phyloP scores from a whole-genome alignment of 2,797 vertebrate species.

The Dipus sagitta region DNA sequence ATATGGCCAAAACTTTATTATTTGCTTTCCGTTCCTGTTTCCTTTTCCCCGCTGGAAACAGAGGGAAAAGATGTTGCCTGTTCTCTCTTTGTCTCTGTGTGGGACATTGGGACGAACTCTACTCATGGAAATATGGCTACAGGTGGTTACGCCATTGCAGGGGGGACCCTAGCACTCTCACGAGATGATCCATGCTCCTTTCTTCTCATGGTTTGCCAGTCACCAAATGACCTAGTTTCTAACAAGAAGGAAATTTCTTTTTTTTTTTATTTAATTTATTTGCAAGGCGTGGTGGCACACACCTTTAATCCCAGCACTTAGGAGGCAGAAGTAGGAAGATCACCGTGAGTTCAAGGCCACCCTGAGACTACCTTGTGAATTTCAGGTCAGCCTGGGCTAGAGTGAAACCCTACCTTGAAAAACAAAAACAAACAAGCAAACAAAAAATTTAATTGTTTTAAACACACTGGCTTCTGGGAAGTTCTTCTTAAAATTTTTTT shows the following conservation, averaged over 20 bases:
- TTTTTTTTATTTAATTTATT: no score
- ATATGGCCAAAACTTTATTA: not conserved
- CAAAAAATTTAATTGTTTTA: no score
- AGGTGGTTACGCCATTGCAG: not conserved
- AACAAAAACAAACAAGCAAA: no score
- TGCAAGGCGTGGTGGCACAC: no score
- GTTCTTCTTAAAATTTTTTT: no score
- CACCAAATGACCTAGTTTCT: not conserved
- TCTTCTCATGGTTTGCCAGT: not conserved
- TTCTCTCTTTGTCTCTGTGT: not conserved
- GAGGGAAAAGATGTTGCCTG: not conserved
- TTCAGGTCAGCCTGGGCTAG: no score
- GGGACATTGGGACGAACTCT: not conserved
- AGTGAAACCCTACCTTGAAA: no score
- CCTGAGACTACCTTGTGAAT: no score
- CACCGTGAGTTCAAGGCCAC: no score
- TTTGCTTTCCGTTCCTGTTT: not conserved
- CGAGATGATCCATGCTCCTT: not conserved
- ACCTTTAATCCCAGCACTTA: no score
- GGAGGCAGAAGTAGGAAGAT: no score
- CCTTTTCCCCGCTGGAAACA: not conserved
- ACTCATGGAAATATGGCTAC: not conserved
- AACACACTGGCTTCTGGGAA: no score
- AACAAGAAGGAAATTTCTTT: conserved; percentile 54
- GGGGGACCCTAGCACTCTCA: not conserved